Conservation (phyloP, 2,113 vertebrate genomes). For the Gasterosteus nipponicus region DNA sequence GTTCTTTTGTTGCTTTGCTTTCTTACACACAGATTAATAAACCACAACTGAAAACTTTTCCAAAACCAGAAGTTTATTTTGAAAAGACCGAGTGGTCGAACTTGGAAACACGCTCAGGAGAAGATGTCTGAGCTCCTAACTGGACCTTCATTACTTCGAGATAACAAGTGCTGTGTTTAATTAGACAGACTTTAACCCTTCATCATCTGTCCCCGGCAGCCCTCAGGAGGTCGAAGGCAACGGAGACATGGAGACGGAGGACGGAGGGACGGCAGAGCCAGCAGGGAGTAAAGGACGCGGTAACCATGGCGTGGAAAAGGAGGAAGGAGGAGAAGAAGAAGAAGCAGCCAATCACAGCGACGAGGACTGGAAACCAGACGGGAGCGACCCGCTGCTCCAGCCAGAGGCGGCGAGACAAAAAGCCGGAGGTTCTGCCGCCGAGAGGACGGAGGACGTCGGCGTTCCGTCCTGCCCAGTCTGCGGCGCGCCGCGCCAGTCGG, state of each 20-base stretch:
- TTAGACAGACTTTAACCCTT: too few relatives aligned
- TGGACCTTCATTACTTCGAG: too few relatives aligned
- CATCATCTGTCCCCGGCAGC: not conserved
- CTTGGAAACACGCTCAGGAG: too few relatives aligned
- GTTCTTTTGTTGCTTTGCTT: too few relatives aligned
- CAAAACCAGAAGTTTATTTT: too few relatives aligned
- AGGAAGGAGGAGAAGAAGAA: not conserved
- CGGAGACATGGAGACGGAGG: not conserved
- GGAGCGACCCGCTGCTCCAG: not conserved
- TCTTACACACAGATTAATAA: too few relatives aligned
- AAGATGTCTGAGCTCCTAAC: not conserved
- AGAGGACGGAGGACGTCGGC: not conserved
- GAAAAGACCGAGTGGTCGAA: too few relatives aligned
- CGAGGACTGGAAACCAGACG: conserved; percentile 19
- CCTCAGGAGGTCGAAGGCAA: not conserved
- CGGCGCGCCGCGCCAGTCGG: not conserved
- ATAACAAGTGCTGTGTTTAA: too few relatives aligned
- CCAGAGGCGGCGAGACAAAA: not conserved
- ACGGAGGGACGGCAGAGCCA: not conserved
- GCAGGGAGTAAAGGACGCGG: not conserved
- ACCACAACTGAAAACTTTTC: too few relatives aligned
- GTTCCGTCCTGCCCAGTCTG: conserved; percentile 34
- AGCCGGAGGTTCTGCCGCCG: rapidly evolving
- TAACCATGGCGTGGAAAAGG: not conserved
- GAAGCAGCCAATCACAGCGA: not conserved